Base-by-base conservation (phyloP, 2,888 invertebrate genomes). In the Lordiphosa andalusiaca region DNA sequence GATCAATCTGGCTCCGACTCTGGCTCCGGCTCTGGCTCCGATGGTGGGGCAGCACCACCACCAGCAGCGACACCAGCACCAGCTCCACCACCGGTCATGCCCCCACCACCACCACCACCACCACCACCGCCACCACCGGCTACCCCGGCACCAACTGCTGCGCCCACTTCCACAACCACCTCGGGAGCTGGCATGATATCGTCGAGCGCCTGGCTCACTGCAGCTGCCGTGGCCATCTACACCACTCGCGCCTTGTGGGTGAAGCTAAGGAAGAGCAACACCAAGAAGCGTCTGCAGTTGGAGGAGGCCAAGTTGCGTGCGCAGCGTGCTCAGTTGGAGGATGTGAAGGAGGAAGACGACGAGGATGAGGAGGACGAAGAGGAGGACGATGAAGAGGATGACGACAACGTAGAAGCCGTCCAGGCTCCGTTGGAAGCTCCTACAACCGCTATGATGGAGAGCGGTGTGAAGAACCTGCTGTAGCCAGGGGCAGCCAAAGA, bases 171-270 rank as follows among this genome's bases (percentile, higher is more conserved):
- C 0, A 48, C 74, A 0, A 65, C 75, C 2, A 74, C 69, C 0
- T 9, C 1, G 2, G 72, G 66, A 1, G 72, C 59, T 1, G 44
- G 23, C 0, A 3, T 54, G 1, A 1, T 67, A 1, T 30, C 54
- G 1, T 3, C 5, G 30, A 61, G 63, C 2, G 42, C 48, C 2
- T 73, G 62, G 73, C 3, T 73, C 1, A 37, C 58, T 2, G 73
- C 69, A 0, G 69, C 76, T 2, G 59, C 53, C 0, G 77, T 71
- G 4, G 30, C 61, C 3, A 3, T 46, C 5, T 74, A 64, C 9
- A 36, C 68, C 0, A 53, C 56, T 16, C 41, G 50, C 9, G 71
- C 59, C 6, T 9, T 74, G 25, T 76, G 71, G 73, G 12, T 46
- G 7, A 70, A 72, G 54, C 16, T 72, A 2, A 41, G 61, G 0